phyloP scores from a whole-genome alignment of 2,888 invertebrate species.

The Drosophila barbarae region DNA sequence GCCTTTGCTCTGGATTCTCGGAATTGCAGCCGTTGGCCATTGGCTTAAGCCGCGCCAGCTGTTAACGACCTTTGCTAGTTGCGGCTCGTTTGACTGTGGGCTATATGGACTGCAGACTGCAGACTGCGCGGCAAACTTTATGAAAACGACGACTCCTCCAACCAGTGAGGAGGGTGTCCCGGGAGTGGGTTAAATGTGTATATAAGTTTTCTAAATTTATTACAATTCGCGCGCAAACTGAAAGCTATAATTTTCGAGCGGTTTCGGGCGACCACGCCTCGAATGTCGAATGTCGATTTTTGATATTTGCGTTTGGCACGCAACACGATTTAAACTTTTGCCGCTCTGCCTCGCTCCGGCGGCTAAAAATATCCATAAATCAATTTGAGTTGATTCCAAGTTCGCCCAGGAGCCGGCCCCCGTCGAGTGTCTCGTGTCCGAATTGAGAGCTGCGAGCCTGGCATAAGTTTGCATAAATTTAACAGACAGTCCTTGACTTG shows the following conservation, averaged over 20 bases:
- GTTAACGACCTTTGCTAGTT: constrained; percentile 70
- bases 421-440: constrained; percentile 60
- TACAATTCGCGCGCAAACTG: constrained; percentile 72
- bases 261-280: constrained; percentile 68
- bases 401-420: constrained; percentile 20
- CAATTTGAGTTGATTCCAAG: constrained; percentile 66
- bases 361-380: constrained; percentile 72
- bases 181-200: constrained; percentile 46
- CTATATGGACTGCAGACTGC: constrained; percentile 2
- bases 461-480: constrained; percentile 68
- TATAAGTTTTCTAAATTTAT: constrained; percentile 72
- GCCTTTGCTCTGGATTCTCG: constrained; percentile 13
- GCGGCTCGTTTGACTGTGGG: constrained; percentile 52
- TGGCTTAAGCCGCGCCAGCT: constrained; percentile 66
- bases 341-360: constrained; percentile 20
- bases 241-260: constrained; percentile 73
- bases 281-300: constrained; percentile 70
- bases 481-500: constrained; percentile 45
- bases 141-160: constrained; percentile 52
- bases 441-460: constrained; percentile 54
- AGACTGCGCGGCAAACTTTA: constrained; percentile 58
- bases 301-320: constrained; percentile 73
- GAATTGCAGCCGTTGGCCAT: constrained; percentile 26
- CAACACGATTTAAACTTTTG: constrained; percentile 69
- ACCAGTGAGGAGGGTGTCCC: not conserved